These are phyloP conservation scores for Plotosus lineatus DNA, from an alignment of 2,113 vertebrate genomes.

Conservation along the genomic window DNA sequence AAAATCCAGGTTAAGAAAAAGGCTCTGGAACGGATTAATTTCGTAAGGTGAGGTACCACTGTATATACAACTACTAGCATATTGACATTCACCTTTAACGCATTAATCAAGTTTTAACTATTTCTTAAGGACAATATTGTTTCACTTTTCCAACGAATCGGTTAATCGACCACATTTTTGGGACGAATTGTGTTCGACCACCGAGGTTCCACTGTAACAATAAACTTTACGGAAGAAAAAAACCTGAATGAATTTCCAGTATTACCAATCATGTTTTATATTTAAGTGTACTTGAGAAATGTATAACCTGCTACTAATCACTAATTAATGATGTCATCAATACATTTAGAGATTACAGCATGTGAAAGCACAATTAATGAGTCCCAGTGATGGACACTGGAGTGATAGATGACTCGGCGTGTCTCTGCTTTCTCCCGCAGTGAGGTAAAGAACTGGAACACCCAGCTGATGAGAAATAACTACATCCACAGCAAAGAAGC, in stretches of 20 bases:
- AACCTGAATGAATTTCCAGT: background rate
- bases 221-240: no score
- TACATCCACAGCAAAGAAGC: constrained; percentile 45
- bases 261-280: background rate
- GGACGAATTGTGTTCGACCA: no score
- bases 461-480: constrained; percentile 40
- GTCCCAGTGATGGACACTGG: background rate
- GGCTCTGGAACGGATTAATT: no score
- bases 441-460: constrained; percentile 20
- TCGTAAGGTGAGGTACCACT: no score
- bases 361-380: background rate
- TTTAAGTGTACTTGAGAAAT: background rate
- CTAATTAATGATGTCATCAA: background rate
- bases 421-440: constrained; percentile 46
- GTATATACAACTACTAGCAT: no score
- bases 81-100: no score
- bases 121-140: no score
- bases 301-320: background rate
- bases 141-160: no score
- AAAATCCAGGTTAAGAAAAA: no score
- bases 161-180: no score
- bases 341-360: constrained; percentile 4
- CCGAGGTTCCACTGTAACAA: no score
- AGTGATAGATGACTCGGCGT: background rate
- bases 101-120: no score